Evolutionary conservation across 2,797 vertebrate species (phyloP), one percentile per base, ranked within the genome.

Genomic region (Sebastes taczanowskii): DNA sequence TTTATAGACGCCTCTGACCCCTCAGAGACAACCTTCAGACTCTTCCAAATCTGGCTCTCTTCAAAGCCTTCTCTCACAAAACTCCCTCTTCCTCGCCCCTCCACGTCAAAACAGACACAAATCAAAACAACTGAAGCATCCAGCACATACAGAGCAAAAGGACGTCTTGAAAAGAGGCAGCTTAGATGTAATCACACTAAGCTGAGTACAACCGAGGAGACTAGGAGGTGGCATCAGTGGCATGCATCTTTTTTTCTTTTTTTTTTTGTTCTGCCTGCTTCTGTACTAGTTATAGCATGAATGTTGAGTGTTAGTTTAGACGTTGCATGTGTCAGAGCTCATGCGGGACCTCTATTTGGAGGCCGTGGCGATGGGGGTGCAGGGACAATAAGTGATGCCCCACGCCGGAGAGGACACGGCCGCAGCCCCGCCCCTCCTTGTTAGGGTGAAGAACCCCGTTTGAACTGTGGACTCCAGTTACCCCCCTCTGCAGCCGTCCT

Each of bases 221-320:
- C 58, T 18, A 35, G 59, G 69, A 87, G 78, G 81, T 70, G 35
- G 56, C 70, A 70, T 82, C 75, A 22, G 35, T 66, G 74, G 86
- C 87, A 82, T 85, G 88, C 71, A 67, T 84, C 71, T 88, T 62
- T 67, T 74, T 76, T 71, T 62, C 74, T 27, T 59, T 46, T 59
- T 29, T 60, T 69, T 61, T 65, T 46, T 74, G 55, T 81, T 74
- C 77, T 92, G 90, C 93, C 88, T 93, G 91, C 91, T 92, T 92
- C 80, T 87, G 72, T 94, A 90, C 75, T 91, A 84, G 92, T 91
- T 86, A 87, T 85, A 92, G 94, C 94, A 95, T 95, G 93, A 91
- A 87, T 77, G 68, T 87, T 72, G 91, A 87, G 90, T 93, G 87
- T 92, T 92, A 89, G 91, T 77, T 77, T 94, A 91, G 88, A 90